Conservation (phyloP, 2,113 vertebrate genomes). For the Epinephelus fuscoguttatus region DNA sequence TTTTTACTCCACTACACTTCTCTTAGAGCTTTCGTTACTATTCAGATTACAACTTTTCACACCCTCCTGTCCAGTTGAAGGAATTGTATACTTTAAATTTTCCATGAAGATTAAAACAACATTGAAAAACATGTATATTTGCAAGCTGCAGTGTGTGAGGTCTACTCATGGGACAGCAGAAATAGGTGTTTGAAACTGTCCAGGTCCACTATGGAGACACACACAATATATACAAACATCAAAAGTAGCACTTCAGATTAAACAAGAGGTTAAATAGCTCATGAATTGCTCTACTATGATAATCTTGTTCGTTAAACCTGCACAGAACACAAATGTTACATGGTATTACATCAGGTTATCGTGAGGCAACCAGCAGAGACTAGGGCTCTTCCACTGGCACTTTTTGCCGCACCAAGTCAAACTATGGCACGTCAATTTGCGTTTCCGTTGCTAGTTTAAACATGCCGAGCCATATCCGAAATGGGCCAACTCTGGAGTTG, state of each 20-base stretch:
- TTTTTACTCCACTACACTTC: too few relatives aligned
- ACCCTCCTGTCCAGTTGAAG: too few relatives aligned
- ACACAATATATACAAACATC: constrained; percentile 28
- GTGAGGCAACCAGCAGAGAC: not conserved
- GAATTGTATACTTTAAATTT: not conserved
- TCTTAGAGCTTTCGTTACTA: too few relatives aligned
- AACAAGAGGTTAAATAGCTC: constrained; percentile 14
- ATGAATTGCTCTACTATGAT: constrained; percentile 8
- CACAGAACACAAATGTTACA: not conserved
- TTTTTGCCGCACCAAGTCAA: too few relatives aligned
- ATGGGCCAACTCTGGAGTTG: too few relatives aligned
- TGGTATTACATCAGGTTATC: not conserved
- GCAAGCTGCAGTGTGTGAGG: constrained; percentile 20
- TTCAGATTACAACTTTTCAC: too few relatives aligned
- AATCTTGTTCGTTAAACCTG: constrained; percentile 28
- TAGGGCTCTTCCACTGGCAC: too few relatives aligned
- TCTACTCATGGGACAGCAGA: constrained; percentile 28
- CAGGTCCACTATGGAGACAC: constrained; percentile 4
- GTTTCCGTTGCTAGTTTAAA: too few relatives aligned
- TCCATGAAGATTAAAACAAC: not conserved
- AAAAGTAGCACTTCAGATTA: constrained; percentile 34
- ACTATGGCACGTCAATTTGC: too few relatives aligned
- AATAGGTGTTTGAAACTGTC: constrained; percentile 42
- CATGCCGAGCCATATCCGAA: too few relatives aligned
- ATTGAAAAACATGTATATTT: not conserved